Percentiles rank a stretch among this genome's conserved stretches.
Conservation (phyloP, 2,113 vertebrate genomes). For the Silurus asotus region DNA sequence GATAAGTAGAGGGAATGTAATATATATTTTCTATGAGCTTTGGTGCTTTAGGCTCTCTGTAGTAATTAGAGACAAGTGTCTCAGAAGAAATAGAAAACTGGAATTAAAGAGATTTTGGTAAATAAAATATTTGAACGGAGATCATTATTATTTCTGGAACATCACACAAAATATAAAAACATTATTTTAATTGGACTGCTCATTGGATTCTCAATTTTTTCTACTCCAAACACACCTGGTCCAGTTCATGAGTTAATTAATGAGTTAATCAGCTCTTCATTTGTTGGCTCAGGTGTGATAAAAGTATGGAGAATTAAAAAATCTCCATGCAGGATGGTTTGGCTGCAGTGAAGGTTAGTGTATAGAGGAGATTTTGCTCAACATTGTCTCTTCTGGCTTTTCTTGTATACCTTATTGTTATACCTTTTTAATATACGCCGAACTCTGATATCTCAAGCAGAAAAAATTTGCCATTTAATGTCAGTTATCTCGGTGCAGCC, state of each 20-base stretch:
- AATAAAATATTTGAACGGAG: neutral
- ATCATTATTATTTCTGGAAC: neutral
- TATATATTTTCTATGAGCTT: slow-evolving; percentile 50
- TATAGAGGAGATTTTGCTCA: no score
- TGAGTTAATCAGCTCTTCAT: no score
- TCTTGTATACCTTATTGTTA: no score
- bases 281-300: neutral
- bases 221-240: neutral
- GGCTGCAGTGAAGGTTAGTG: no score
- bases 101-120: slow-evolving; percentile 1
- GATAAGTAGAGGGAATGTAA: slow-evolving; percentile 51
- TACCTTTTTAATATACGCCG: no score
- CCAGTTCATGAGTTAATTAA: neutral
- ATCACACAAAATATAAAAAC: no score
- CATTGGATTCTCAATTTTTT: neutral
- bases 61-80: slow-evolving; percentile 17
- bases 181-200: neutral
- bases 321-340: neutral
- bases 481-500: no score
- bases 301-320: neutral
- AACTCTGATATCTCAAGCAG: no score
- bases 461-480: no score
- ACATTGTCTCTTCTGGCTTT: no score
- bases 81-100: neutral
- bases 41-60: neutral